Base-by-base conservation (phyloP, 2,113 vertebrate genomes). In the Channa maculata region DNA sequence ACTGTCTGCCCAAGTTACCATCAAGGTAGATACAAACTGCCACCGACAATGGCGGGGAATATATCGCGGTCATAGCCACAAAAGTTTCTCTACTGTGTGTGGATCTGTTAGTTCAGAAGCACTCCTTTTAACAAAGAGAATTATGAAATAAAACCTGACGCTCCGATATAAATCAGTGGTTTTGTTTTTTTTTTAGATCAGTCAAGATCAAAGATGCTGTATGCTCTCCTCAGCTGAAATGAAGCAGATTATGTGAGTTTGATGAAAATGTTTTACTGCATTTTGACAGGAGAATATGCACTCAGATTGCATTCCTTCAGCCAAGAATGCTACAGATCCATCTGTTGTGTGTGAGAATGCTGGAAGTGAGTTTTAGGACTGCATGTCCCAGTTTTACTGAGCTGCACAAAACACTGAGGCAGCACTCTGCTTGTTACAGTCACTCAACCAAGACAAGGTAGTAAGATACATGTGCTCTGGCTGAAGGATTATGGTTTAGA, bases 11-110 rank as follows among this genome's bases (percentile, higher is more conserved):
- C 71, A 81, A 90, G 89, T 93, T 88, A 89, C 86, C 89, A 93
- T 93, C 92, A 92, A 91, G 88, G 91, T 92, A 93, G 90, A 92
- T 93, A 89, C 86, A 86, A 92, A 93, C 90, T 89, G 92, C 90
- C 87, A 86, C 73, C 74, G 85, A 91, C 88, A 88, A 89, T 90
- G 75, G 80, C 11, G 50, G 69, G 75, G 85, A 79, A 82, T 65
- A 72, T 80, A 86, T 89, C 68, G 75, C 84, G 80, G 77, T 41
- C 82, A 57, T 39, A 74, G 76, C 76, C 75, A 86, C 86, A 86
- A 78, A 93, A 91, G 85, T 93, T 92, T 85, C 74, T 63, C 80
- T 79, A 63, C 57, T 63, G 74, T 58, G 61, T 59, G 51, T 61
- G 79, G 81, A 84, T 81, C 78, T 63, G 77, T 89, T 70, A 82